Base-by-base conservation (phyloP, 2,113 vertebrate species). In the Bubo scandiacus region DNA sequence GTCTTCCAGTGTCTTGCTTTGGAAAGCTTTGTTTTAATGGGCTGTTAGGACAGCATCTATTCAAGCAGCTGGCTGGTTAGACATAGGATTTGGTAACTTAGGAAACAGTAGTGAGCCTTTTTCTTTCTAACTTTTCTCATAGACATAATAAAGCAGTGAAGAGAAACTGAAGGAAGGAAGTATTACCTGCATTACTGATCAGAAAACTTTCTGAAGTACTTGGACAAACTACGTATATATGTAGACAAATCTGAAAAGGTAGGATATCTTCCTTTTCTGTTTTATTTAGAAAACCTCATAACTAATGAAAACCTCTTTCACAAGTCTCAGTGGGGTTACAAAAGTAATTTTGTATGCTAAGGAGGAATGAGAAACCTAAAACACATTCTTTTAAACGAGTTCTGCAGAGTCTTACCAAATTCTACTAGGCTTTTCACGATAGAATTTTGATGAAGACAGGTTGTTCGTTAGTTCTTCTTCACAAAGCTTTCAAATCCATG, bases 21-120 rank as follows among this genome's bases (percentile, higher is more conserved):
- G 30, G 42, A 70, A 86, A 78, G 79, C 32, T 45, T 75, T 57
- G 14, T 85, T 95, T 96, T 58, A 66, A 36, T 55, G 67, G 34
- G 32, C 86, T 78, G 10, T 68, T 87, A 89, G 59, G 97, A 97
- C 92, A 97, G 84, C 82, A 80, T 68, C 93, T 92, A 4, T 63
- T 97, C 93, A 97, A 97, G 96, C 96, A 98, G 92, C 98, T 98
- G 98, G 75, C 94, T 91, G 92, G 92, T 97, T 96, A 93, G 89
- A 62, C 92, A 57, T 62, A 86, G 91, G 75, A 62, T 73, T 94
- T 47, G 9, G 96, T 98, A 97, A 97, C 97, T 98, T 97, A 91
- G 98, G 97, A 97, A 91, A 97, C 97, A 47, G 54, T 84, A 7
- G 45, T 81, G 68, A 96, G 58, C 36, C 59, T 92, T 86, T 67